Evolutionary conservation across 2,888 invertebrate genomes (phyloP), one percentile per base, ranked within the genome.

Genomic region (Onthophagus sagittarius): DNA sequence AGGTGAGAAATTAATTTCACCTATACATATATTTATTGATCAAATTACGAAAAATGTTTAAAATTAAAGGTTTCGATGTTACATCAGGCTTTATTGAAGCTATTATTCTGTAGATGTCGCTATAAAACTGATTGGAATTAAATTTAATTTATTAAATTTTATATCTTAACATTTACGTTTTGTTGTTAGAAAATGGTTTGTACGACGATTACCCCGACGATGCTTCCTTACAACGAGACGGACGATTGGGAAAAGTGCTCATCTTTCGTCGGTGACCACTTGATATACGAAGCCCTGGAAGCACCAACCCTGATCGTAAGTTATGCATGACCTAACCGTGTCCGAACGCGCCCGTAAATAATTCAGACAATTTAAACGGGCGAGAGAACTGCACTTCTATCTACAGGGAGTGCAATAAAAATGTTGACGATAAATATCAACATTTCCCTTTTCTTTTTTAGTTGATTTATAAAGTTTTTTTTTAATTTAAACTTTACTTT

Each of bases 131-230:
- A 4, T 53, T 53, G 11, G 11, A 53, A 62, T n/a, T 14, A 15
- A 64, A 14, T 3, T 9, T 31, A 63, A 63, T n/a, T 64, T 13
- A 11, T 32, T 63, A n/a, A 53, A 32, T 31, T 32, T 69, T 23
- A 76, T 75, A 79, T 85, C 2, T 9, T 53, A 11, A 53, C 2
- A 67, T 67, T 83, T 23, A 23, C 23, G n/a, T n/a, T 23, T 23
- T 23, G 23, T 23, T 23, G 1, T 53, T 83, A 96, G 94, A 97
- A 96, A 91, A 93, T 96, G 88, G 94, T 96, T 63, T 94, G 94
- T 78, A 94, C 94, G 5, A 91, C 93, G 1, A 90, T 97, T 76
- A 88, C 94, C 64, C 94, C 94, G 15, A 94, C 94, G 11, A 90
- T 91, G 77, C 87, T 95, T 73, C 89, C 92, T 14, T 93, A 89